phyloP scores from a whole-genome alignment of 2,888 invertebrate genomes.

The Drosophila peninsularis region DNA sequence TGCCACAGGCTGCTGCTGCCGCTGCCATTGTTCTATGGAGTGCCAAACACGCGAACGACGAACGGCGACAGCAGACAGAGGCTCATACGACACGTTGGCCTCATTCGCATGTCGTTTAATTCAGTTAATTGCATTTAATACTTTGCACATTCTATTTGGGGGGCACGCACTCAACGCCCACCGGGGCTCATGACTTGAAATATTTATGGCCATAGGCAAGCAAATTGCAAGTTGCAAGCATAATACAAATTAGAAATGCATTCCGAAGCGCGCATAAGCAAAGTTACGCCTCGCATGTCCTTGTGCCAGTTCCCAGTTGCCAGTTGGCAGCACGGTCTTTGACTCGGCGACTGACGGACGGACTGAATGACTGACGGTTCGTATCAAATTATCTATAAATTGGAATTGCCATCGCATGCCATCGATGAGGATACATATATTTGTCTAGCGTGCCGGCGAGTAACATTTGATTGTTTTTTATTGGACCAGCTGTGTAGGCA shows the following conservation, averaged over 20 bases:
- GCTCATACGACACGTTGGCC: constrained; percentile 48
- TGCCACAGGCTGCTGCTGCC: constrained; percentile 43
- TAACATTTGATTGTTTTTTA: constrained; percentile 62
- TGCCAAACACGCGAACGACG: constrained; percentile 20
- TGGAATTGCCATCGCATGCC: constrained; percentile 61
- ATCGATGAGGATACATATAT: constrained; percentile 55
- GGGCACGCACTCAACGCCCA: constrained; percentile 27
- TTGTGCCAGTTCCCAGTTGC: constrained; percentile 66
- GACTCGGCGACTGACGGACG: constrained; percentile 24
- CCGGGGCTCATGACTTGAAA: constrained; percentile 25
- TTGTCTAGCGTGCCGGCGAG: constrained; percentile 47
- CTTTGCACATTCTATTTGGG: constrained; percentile 28
- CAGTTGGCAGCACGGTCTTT: constrained; percentile 29
- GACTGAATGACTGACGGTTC: constrained; percentile 51
- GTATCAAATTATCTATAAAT: constrained; percentile 77
- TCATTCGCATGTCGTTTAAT: constrained; percentile 58
- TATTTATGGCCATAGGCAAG: constrained; percentile 49
- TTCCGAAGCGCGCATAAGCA: constrained; percentile 58
- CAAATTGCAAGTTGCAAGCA: constrained; percentile 57
- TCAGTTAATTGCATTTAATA: constrained; percentile 69
- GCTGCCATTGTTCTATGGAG: constrained; percentile 56
- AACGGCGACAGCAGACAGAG: background rate
- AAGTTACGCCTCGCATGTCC: constrained; percentile 58
- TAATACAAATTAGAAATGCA: constrained; percentile 75
- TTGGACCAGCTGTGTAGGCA: constrained; percentile 9